Evolutionary conservation across 2,888 invertebrate genomes (phyloP), one percentile per base, ranked within the genome.

Genomic region (Phalera bucephala): DNA sequence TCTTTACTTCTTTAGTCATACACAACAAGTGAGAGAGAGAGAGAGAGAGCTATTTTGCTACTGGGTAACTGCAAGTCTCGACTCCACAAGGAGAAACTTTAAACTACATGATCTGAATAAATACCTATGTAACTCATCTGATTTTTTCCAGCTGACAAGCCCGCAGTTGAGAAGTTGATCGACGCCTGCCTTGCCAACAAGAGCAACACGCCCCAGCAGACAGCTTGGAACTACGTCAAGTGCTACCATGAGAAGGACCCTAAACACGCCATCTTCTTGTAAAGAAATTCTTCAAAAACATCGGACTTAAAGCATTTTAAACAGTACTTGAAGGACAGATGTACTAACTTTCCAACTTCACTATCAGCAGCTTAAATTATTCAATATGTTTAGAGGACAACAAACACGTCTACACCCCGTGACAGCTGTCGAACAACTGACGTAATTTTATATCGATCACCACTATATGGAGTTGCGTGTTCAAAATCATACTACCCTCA

Each of bases 211-310:
- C 88, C 90, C 0, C 82, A 86, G 7, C 88, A 90, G 59, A 85
- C 87, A 0, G 90, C 90, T 7, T 90, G 90, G 90, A 90, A 90
- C 75, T 90, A 88, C 69, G 81, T 86, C 50, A 90, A 88, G 33
- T 90, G 90, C 59, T 90, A 90, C 66, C 89, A 90, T 49, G 89
- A 89, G 59, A 90, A 90, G 57, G 88, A 89, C 45, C 87, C 90
- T n/a, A 88, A 89, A 29, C 88, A 90, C 55, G 74, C 89, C 40
- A 81, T 90, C 53, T 76, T 90, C 68, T 49, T 85, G 48, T 88
- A 85, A 82, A 58, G 15, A 1, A 9, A 23, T 5, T 6, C 6
- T 28, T 7, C 6, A 7, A 22, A 1, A 5, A 17, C 5, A 17
- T 17, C 11, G 17, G 14, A 19, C 14, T 26, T 26, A 6, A n/a